Base-by-base conservation (phyloP, 1,140 invertebrate genomes). In the Whitmania pigra region DNA sequence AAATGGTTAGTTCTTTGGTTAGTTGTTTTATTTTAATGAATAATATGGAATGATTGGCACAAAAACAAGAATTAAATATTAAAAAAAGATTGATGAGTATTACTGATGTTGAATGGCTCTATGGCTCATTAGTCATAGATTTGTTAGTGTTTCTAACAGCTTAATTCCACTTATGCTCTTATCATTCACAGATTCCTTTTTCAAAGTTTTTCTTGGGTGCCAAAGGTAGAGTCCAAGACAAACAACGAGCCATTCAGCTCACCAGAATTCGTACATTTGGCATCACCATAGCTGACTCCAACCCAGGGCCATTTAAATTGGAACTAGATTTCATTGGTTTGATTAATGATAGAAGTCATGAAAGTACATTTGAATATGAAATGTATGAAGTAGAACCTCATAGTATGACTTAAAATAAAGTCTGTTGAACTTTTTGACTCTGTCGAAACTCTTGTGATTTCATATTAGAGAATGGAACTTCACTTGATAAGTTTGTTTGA, bases 291-390 rank as follows among this genome's bases (percentile, higher is more conserved):
- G 87, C 84, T 0, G 93, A 94, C 76, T 87, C 87, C 79, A 80
- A 82, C 49, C 83, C 87, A 73, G 94, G 93, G 0, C 88, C 88
- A 2, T 98, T 97, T 82, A 83, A 84, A 75, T 84, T 98, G 74
- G 94, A 98, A 87, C 90, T 98, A 53, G 93, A 96, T 84, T 94
- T 91, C 79, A 88, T 97, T 74, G 94, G 89, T 22, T 77, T 93
- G 27, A 87, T 91, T 77, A 86, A 80, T 78, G 91, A 96, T 86
- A 85, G 86, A 0, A 85, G 82, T 74, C 87, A 91, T 75, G 84
- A 80, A 2, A 92, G 95, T 85, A 85, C 89, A 76, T 89, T 88
- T 84, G 92, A 92, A 0, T 97, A 97, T 84, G 94, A 97, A 87
- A 86, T 87, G 85, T 95, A 94, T 73, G 49, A 77, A 72, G 72